A percentile compares a stretch with the other conserved stretches of the same genome.
Evolutionary conservation across 1,140 invertebrate species (phyloP).

Genomic region (Drosophila lowei): DNA sequence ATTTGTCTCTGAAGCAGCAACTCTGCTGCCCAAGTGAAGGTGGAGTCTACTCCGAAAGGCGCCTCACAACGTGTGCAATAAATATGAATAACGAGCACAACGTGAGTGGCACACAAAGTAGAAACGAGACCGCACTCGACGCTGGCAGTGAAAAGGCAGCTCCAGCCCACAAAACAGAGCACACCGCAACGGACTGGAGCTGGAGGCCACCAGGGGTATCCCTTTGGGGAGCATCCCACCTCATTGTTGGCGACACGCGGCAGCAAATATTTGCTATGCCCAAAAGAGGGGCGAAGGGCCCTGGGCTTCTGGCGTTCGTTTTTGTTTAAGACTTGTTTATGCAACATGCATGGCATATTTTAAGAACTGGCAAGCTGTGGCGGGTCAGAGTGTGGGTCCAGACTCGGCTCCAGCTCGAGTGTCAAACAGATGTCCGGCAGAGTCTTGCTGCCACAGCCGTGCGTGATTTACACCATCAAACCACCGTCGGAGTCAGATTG

Average conservation of each 20-base stretch:
- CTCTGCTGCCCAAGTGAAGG: constrained; percentile 14
- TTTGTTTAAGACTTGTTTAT: constrained; percentile 77
- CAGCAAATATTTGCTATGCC: constrained; percentile 67
- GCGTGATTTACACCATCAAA: constrained; percentile 56
- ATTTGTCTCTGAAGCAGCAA: constrained; percentile 50
- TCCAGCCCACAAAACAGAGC: constrained; percentile 5
- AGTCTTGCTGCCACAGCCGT: constrained; percentile 4
- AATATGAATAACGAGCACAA: constrained; percentile 81
- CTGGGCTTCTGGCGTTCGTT: constrained; percentile 34
- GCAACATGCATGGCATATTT: constrained; percentile 74
- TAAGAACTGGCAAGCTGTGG: constrained; percentile 40
- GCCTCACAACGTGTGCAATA: constrained; percentile 76
- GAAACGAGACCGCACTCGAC: constrained; percentile 45
- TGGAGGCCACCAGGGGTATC: not conserved
- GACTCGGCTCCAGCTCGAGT: constrained; percentile 16
- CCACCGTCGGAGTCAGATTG: constrained; percentile 23
- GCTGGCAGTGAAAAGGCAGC: constrained; percentile 57
- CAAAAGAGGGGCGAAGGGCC: constrained; percentile 1
- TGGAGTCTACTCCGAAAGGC: constrained; percentile 3
- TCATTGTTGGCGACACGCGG: constrained; percentile 65
- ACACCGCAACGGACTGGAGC: not conserved
- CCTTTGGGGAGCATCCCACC: constrained; percentile 37
- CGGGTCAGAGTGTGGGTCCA: constrained; percentile 1
- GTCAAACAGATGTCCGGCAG: constrained; percentile 52
- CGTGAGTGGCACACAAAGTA: constrained; percentile 80